phyloP scores from a whole-genome alignment of 1,140 invertebrate species.

The Lepidurus arcticus region DNA sequence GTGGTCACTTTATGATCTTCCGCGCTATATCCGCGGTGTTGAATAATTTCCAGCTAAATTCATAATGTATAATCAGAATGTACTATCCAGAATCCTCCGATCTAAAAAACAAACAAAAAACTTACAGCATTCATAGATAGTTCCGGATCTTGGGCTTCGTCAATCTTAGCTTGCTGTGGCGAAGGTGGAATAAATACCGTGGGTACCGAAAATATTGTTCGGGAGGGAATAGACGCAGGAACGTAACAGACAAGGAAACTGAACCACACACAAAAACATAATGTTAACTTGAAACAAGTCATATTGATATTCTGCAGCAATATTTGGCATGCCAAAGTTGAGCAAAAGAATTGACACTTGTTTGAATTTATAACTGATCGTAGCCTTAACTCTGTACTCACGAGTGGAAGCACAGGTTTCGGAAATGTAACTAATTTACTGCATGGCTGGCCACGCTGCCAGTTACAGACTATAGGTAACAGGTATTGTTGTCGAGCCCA shows the following conservation, averaged over 20 bases:
- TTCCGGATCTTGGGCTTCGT: neutral
- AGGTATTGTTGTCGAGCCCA: no score
- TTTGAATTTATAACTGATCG: neutral
- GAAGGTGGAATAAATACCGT: neutral
- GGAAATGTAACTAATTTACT: no score
- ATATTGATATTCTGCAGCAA: neutral
- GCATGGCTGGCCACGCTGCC: no score
- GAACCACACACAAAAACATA: neutral
- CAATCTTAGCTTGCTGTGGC: neutral
- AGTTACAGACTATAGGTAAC: no score
- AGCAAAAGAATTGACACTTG: neutral
- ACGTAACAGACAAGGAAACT: neutral
- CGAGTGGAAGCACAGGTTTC: no score
- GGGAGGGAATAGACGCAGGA: neutral
- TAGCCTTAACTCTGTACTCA: no score
- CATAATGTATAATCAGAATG: neutral
- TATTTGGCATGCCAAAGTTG: neutral
- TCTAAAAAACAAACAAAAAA: neutral
- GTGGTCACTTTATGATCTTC: constrained; percentile 47
- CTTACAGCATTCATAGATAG: constrained; percentile 1
- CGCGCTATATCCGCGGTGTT: constrained; percentile 51
- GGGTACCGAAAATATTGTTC: neutral
- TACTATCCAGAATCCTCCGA: neutral
- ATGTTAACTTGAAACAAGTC: neutral
- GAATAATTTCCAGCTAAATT: constrained; percentile 44